Base-by-base conservation (phyloP, 2,797 vertebrate species). In the Mareca penelope region DNA sequence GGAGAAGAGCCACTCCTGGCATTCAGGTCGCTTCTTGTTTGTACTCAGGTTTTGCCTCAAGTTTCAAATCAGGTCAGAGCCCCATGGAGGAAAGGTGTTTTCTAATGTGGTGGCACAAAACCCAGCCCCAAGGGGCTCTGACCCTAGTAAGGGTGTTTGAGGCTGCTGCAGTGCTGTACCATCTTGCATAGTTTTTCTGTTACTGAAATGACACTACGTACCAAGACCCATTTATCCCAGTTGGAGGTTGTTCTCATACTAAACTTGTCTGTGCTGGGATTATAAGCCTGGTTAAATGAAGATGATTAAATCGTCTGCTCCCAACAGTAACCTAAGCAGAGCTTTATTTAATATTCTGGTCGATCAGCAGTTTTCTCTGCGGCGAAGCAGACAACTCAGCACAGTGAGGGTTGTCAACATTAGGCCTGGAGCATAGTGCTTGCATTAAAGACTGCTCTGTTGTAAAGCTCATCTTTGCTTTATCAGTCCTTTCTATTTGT, bases 201-300 rank as follows among this genome's bases (percentile, higher is more conserved):
- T 80, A 14, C 5, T 42, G 63, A 12, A 23, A 28, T 14, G 6
- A 48, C 48, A 40, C 21, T 72, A 4, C 10, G 12, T 35, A 21
- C 55, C 33, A 64, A 68, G 67, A 63, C 8, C 7, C 3, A 2
- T 73, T 90, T 79, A 16, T 63, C 29, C 21, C 29, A 60, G 7
- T 1, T 70, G 60, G 68, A 31, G 61, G 82, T 82, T 87, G 15
- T 68, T 87, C 52, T 88, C 50, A 55, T 76, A 19, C 56, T 80
- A 72, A 90, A 67, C 33, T 19, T 70, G 28, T 33, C 53, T 73
- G 14, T 89, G 64, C 63, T 77, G 63, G 68, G 56, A 56, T 82
- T 73, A 19, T 80, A 84, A 92, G 48, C 39, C 68, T 89, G 92
- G 68, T 85, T 90, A 87, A 92, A 80, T 40, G 11, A 67, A 46